phyloP scores from a whole-genome alignment of 2,113 vertebrate genomes.

The Pavo muticus region DNA sequence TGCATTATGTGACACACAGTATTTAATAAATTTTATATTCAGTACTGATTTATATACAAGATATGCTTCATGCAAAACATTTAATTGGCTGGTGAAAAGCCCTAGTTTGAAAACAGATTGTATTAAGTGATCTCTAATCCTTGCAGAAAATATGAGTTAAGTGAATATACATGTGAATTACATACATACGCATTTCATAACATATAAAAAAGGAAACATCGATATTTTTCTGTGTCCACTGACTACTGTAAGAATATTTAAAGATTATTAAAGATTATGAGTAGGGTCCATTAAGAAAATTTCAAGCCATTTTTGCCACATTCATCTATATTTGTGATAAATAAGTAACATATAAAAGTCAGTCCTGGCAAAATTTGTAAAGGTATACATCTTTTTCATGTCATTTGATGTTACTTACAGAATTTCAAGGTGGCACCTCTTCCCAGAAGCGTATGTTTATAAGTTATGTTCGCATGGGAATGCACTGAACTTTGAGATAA shows the following conservation, averaged over 20 bases:
- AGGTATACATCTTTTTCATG: neutral
- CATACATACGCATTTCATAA: neutral
- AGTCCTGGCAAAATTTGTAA: neutral
- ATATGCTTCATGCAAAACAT: neutral
- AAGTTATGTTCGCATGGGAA: accelerated
- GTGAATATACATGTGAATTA: neutral
- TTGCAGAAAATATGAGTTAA: neutral
- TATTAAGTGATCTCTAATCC: neutral
- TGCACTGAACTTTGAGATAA: neutral
- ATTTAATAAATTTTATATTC: neutral
- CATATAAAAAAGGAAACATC: neutral
- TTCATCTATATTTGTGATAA: neutral
- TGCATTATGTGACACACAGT: neutral
- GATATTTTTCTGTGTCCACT: neutral
- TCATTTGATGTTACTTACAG: neutral
- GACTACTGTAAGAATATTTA: neutral
- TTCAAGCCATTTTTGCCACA: neutral
- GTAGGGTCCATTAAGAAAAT: neutral
- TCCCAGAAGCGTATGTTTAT: neutral
- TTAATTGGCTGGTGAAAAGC: neutral
- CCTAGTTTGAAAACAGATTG: neutral
- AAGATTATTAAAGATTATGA: neutral
- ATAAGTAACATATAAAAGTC: neutral
- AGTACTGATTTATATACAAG: neutral
- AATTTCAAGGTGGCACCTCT: neutral